These are phyloP conservation scores for Mongoloraphidia duomilia DNA, from an alignment of 2,888 invertebrate species.

Conservation along the genomic window DNA sequence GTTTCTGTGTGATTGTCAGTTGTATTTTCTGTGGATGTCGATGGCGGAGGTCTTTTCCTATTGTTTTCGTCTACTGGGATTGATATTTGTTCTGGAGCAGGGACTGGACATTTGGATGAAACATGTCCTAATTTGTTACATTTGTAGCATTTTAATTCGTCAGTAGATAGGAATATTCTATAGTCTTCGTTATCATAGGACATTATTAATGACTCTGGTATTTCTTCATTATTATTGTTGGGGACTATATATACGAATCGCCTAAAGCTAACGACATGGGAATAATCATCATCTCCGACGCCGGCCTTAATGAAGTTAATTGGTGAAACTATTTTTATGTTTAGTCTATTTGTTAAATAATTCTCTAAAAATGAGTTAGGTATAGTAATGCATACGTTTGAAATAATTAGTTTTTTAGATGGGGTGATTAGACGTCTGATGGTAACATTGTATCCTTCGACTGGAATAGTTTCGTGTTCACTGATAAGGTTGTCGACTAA, in stretches of 20 bases:
- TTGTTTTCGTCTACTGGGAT: neutral
- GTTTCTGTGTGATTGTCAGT: too few species aligned
- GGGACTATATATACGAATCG: slow-evolving; percentile 1
- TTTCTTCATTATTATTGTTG: slow-evolving; percentile 7
- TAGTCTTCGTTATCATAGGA: slow-evolving; percentile 6
- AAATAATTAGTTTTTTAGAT: slow-evolving; percentile 1
- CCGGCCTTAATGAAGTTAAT: slow-evolving; percentile 5
- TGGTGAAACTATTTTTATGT: slow-evolving; percentile 2
- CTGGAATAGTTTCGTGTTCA: slow-evolving; percentile 1
- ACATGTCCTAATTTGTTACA: slow-evolving; percentile 1
- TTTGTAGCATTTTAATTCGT: neutral
- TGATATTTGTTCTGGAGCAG: neutral
- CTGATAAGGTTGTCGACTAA: slow-evolving; percentile 5
- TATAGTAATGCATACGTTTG: slow-evolving; percentile 3
- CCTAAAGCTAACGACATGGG: slow-evolving; percentile 3
- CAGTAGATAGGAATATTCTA: neutral
- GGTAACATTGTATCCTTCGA: neutral
- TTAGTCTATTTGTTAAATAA: neutral
- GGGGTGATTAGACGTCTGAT: neutral
- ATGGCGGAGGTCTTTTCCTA: too few species aligned
- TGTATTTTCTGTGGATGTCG: too few species aligned
- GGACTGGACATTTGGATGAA: neutral
- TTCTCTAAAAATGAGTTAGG: neutral
- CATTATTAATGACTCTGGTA: slow-evolving; percentile 10
- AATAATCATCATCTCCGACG: slow-evolving; percentile 5